Evolutionary conservation across 2,888 invertebrate genomes (phyloP).

Genomic region (Cataglyphis altisquamis): DNA sequence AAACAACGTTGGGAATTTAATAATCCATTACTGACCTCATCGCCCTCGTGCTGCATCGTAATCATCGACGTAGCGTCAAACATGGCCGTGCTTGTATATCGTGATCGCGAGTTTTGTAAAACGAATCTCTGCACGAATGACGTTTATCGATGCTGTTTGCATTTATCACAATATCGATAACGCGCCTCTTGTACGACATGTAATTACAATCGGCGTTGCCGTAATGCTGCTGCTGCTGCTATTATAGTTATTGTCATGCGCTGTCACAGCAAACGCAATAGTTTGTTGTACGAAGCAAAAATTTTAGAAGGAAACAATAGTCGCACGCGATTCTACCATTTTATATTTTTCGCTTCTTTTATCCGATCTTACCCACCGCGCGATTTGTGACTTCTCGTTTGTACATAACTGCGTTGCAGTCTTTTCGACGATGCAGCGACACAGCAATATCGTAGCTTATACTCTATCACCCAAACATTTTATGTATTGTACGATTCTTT

Average conservation of each 20-base stretch:
- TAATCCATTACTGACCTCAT: slow-evolving; percentile 63
- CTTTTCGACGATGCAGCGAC: slow-evolving; percentile 6
- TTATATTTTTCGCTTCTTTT: slow-evolving; percentile 29
- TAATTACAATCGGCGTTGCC: slow-evolving; percentile 19
- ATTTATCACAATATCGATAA: slow-evolving; percentile 50
- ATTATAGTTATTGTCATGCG: slow-evolving; percentile 35
- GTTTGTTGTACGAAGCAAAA: slow-evolving; percentile 32
- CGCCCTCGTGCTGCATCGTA: slow-evolving; percentile 23
- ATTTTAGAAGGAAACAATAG: slow-evolving; percentile 36
- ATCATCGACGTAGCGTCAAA: slow-evolving; percentile 53
- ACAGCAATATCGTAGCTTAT: slow-evolving; percentile 13
- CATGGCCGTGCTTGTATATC: slow-evolving; percentile 50
- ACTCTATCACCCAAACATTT: neutral
- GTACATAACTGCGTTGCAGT: neutral
- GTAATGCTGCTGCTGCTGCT: neutral
- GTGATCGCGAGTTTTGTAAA: slow-evolving; percentile 59
- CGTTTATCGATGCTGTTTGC: slow-evolving; percentile 32
- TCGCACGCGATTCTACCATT: slow-evolving; percentile 49
- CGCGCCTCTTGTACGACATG: slow-evolving; percentile 20
- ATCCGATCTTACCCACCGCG: slow-evolving; percentile 18
- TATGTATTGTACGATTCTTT: slow-evolving; percentile 22
- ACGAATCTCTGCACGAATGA: neutral
- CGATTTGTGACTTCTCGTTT: slow-evolving; percentile 39
- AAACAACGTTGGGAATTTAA: slow-evolving; percentile 58
- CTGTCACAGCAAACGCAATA: slow-evolving; percentile 10